These are phyloP conservation scores for Sebastes steindachneri DNA, from an alignment of 2,797 vertebrate genomes.

Conservation along the genomic window DNA sequence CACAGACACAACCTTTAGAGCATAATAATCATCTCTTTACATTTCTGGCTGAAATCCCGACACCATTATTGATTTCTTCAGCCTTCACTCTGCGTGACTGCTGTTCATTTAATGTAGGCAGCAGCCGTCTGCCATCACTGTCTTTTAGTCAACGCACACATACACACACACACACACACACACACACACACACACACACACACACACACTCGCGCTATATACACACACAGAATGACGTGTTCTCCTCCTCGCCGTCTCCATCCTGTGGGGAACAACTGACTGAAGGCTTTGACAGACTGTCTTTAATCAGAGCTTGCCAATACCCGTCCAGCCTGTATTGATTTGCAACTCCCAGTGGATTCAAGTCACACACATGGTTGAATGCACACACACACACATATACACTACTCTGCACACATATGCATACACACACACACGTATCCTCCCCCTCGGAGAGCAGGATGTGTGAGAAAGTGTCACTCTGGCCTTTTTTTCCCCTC, in stretches of 20 bases:
- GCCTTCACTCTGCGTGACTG: conserved; percentile 30
- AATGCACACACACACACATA: not conserved
- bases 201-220: not conserved
- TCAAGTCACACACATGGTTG: conserved; percentile 37
- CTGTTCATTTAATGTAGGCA: conserved; percentile 29
- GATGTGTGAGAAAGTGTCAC: conserved; percentile 70
- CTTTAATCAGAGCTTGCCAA: conserved; percentile 71
- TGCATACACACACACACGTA: not conserved
- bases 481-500: conserved; percentile 42
- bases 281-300: conserved; percentile 51
- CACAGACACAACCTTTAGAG: conserved; percentile 15
- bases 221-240: conserved; percentile 18
- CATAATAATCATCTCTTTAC: conserved; percentile 46
- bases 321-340: conserved; percentile 63
- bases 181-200: not conserved
- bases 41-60: conserved; percentile 38
- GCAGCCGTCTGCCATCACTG: conserved; percentile 42
- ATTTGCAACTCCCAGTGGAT: conserved; percentile 53
- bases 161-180: not conserved
- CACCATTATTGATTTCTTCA: conserved; percentile 57
- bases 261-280: conserved; percentile 35
- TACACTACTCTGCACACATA: not conserved
- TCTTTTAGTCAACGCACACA: conserved; percentile 10
- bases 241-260: conserved; percentile 1
- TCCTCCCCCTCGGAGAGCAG: conserved; percentile 30